Percentiles rank a stretch among this genome's conserved stretches.
Conservation (phyloP, 2,888 invertebrate genomes). For the Ophion ellenae region DNA sequence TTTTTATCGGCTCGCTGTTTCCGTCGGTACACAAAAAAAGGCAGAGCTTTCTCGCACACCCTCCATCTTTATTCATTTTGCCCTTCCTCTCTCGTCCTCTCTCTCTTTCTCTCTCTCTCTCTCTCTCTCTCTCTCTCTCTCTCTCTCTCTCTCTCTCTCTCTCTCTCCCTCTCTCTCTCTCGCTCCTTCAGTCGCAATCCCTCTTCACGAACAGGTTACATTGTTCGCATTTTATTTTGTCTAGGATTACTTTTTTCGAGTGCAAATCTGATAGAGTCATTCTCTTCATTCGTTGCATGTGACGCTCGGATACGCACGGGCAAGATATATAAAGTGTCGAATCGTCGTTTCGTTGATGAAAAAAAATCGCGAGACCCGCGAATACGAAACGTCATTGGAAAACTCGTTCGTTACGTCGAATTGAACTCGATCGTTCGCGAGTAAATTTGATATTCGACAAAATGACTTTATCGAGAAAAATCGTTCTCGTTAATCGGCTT, state of each 20-base stretch:
- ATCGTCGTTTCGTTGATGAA: constrained; percentile 16
- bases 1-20: constrained; percentile 43
- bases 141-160: not conserved
- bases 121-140: not conserved
- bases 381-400: constrained; percentile 2
- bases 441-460: constrained; percentile 8
- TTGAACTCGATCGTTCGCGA: constrained; percentile 1
- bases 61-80: not conserved
- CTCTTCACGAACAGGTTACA: constrained; percentile 1
- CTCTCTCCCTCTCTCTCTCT: not conserved
- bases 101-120: not conserved
- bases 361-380: not conserved
- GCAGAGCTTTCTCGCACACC: not conserved
- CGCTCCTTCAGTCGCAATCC: not conserved
- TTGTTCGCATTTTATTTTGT: constrained; percentile 38
- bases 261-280: constrained; percentile 46
- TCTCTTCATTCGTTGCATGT: not conserved
- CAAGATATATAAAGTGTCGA: not conserved
- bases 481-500: too few species aligned
- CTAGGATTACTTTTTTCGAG: constrained; percentile 34
- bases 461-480: constrained; percentile 15
- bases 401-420: constrained; percentile 3
- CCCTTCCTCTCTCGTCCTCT: not conserved
- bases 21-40: constrained; percentile 33
- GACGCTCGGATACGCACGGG: not conserved